A percentile compares a stretch with the other conserved stretches of the same genome.
Conservation (phyloP, 2,113 vertebrate species). For the Sterrhoptilus dennistouni region DNA sequence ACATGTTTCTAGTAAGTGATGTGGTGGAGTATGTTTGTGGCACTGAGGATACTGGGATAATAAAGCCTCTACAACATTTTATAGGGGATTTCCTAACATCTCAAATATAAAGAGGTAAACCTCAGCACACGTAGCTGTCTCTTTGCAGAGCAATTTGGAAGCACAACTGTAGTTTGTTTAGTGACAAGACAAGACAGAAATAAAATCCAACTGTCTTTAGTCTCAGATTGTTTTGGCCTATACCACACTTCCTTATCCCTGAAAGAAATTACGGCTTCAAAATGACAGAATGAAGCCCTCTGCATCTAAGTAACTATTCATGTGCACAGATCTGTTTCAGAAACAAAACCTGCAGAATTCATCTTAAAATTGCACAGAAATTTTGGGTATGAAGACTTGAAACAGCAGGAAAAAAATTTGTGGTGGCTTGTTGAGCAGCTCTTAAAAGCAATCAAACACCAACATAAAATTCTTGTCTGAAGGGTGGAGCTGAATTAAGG, state of each 20-base stretch:
- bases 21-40: neutral
- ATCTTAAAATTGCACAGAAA: neutral
- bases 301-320: neutral
- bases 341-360: neutral
- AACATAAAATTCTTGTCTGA: neutral
- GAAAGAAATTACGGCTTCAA: neutral
- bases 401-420: neutral
- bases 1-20: neutral
- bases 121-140: neutral
- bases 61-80: neutral
- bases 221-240: neutral
- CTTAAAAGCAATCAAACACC: neutral
- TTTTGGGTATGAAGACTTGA: neutral
- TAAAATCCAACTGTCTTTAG: neutral
- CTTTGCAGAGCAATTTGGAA: neutral
- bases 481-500: neutral
- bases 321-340: neutral
- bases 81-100: neutral
- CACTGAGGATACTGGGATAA: neutral
- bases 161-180: neutral
- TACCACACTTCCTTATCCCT: neutral
- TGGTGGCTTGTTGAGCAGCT: neutral
- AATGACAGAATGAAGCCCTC: neutral
- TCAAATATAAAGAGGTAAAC: neutral
- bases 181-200: neutral